Base-by-base conservation (phyloP, 2,888 invertebrate genomes). In the Dynastes grantii region DNA sequence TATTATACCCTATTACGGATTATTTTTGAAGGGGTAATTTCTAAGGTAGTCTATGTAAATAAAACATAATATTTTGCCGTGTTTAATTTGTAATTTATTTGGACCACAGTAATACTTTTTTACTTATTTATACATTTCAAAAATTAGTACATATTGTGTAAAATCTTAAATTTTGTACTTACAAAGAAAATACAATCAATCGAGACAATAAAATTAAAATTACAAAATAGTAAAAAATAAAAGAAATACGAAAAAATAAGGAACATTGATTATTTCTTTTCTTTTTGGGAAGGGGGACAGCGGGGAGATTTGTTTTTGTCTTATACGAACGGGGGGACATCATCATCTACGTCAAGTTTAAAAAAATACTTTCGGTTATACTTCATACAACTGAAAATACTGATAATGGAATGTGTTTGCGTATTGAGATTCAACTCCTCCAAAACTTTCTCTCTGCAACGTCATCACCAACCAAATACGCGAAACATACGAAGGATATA, bases 381-480 rank as follows among this genome's bases (percentile, higher is more conserved):
- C 45, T 76, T 76, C 76, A 67, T 40, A 76, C 76, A 67, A 65
- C 51, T 65, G 65, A 45, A 76, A 76, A 76, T 76, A 76, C 76
- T 76, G 76, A 76, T 67, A 76, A 29, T 76, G 76, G 76, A 76
- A 76, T 76, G 76, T 67, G 55, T 22, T 76, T 8, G 45, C 45
- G 45, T 40, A n/a, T 29, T 22, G 67, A 76, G 76, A 67, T 76
- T 76, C 58, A 53, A 53, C 45, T 76, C 49, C 9, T 68, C 45
- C 68, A 68, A 40, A 13, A n/a, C 37, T 37, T 37, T 37, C 37
- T 37, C 37, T 37, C 37, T 37, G 22, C 49, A 55, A 16, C 16
- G n/a, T 1, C 55, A 16, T 45, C 8, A 45, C 8, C 45, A 1
- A 45, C 8, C 11, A 45, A 45, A 45, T 45, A 45, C 45, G 45